Evolutionary conservation across 2,888 invertebrate genomes (phyloP).

Genomic region (Melanostoma scalare): DNA sequence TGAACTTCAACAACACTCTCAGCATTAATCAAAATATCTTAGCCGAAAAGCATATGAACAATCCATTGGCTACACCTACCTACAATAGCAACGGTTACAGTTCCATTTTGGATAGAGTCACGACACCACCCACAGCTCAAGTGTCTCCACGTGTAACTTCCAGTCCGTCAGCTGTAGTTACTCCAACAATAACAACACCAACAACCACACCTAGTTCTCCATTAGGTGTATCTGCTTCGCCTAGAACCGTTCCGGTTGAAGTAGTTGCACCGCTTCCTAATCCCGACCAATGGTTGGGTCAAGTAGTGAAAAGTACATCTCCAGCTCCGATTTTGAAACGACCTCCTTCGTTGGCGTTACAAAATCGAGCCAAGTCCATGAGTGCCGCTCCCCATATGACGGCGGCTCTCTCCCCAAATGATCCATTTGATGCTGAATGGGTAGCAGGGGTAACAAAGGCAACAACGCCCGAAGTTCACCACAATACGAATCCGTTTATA

Average conservation of each 20-base stretch:
- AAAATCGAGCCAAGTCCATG: slow-evolving; percentile 85
- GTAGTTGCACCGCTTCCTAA: slow-evolving; percentile 85
- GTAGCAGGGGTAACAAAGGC: slow-evolving; percentile 83
- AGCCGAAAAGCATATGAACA: slow-evolving; percentile 77
- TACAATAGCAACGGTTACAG: slow-evolving; percentile 72
- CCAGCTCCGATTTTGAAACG: slow-evolving; percentile 84
- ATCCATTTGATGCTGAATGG: slow-evolving; percentile 94
- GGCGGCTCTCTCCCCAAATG: slow-evolving; percentile 77
- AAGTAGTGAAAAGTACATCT: slow-evolving; percentile 86
- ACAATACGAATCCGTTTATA: slow-evolving; percentile 82
- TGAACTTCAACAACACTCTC: slow-evolving; percentile 84
- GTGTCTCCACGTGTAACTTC: slow-evolving; percentile 86
- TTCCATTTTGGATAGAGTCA: slow-evolving; percentile 53
- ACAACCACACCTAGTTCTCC: slow-evolving; percentile 85
- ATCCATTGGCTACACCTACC: slow-evolving; percentile 22
- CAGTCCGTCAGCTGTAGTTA: slow-evolving; percentile 86
- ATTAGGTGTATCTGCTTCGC: slow-evolving; percentile 78
- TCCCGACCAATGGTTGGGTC: slow-evolving; percentile 92
- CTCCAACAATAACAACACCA: slow-evolving; percentile 79
- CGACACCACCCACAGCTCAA: slow-evolving; percentile 79
- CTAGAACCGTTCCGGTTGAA: slow-evolving; percentile 78
- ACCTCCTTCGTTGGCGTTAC: slow-evolving; percentile 82
- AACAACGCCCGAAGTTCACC: slow-evolving; percentile 82
- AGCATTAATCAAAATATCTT: slow-evolving; percentile 84
- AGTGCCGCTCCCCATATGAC: slow-evolving; percentile 82